Evolutionary conservation across 2,888 invertebrate species (phyloP).

Genomic region (Nomada fabriciana): DNA sequence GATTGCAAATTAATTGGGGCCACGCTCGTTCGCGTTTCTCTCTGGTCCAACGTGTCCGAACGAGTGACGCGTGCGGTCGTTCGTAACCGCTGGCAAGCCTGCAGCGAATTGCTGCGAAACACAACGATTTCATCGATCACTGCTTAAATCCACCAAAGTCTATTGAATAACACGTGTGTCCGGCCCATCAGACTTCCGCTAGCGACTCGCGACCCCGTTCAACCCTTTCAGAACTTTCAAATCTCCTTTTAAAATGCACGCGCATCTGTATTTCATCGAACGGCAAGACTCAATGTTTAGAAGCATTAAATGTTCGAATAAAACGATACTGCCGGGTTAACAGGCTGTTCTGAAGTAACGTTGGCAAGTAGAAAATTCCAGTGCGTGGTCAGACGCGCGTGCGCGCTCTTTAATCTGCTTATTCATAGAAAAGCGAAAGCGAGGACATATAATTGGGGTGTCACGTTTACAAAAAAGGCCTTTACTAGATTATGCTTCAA

Average conservation of each 20-base stretch:
- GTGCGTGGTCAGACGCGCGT: not conserved
- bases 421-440: not conserved
- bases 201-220: constrained; percentile 8
- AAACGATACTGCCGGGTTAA: not conserved
- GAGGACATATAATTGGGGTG: too few relatives aligned
- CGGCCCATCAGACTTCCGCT: constrained; percentile 41
- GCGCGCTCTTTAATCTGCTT: not conserved
- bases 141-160: constrained; percentile 57
- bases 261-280: too few relatives aligned
- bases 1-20: constrained; percentile 73
- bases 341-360: not conserved
- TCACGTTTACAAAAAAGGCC: too few relatives aligned
- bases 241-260: not conserved
- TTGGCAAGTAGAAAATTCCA: not conserved
- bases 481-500: too few relatives aligned
- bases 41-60: constrained; percentile 56
- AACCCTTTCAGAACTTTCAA: not conserved
- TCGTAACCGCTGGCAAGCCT: constrained; percentile 60
- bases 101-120: constrained; percentile 58
- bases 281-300: too few relatives aligned
- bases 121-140: constrained; percentile 65
- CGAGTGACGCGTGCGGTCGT: constrained; percentile 70
- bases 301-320: not conserved
- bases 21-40: constrained; percentile 57
- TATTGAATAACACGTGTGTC: constrained; percentile 17